Conservation (phyloP, 2,888 invertebrate species). For the Caenorhabditis sp. region DNA sequence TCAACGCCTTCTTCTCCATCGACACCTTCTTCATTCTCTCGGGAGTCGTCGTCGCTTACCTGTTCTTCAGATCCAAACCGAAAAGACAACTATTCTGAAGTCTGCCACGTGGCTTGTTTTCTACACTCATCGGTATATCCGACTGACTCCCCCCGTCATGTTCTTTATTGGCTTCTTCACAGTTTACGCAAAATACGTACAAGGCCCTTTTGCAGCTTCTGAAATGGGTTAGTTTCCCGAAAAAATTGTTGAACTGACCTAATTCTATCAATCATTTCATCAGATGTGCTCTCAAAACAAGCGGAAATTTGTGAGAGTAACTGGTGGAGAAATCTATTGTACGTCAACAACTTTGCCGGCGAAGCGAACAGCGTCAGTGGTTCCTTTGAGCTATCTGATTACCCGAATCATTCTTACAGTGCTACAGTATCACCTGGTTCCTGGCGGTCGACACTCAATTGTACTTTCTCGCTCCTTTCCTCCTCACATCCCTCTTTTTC, state of each 20-base stretch:
- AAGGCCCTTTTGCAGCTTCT: constrained; percentile 49
- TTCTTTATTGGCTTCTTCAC: constrained; percentile 55
- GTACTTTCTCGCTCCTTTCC: constrained; percentile 38
- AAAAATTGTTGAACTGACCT: neutral
- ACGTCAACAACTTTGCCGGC: constrained; percentile 64
- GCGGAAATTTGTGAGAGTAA: constrained; percentile 48
- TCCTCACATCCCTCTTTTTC: constrained; percentile 40
- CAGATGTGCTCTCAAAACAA: constrained; percentile 25
- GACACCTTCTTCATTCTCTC: constrained; percentile 71
- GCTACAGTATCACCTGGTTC: constrained; percentile 56
- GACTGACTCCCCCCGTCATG: constrained; percentile 52
- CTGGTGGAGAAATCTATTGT: constrained; percentile 68
- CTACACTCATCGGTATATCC: constrained; percentile 67
- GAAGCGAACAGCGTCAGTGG: neutral
- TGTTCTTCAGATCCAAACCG: constrained; percentile 64
- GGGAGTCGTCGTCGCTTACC: constrained; percentile 66
- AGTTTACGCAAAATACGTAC: constrained; percentile 28
- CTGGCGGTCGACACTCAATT: constrained; percentile 58
- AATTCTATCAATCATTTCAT: neutral
- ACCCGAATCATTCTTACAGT: constrained; percentile 8
- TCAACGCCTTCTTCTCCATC: constrained; percentile 63
- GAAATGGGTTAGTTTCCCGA: constrained; percentile 13
- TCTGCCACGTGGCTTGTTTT: constrained; percentile 66
- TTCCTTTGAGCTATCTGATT: no score
- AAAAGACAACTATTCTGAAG: constrained; percentile 31